Evolutionary conservation across 2,888 invertebrate genomes (phyloP), one percentile per base, ranked within the genome.

Genomic region (Spisula subtruncata): DNA sequence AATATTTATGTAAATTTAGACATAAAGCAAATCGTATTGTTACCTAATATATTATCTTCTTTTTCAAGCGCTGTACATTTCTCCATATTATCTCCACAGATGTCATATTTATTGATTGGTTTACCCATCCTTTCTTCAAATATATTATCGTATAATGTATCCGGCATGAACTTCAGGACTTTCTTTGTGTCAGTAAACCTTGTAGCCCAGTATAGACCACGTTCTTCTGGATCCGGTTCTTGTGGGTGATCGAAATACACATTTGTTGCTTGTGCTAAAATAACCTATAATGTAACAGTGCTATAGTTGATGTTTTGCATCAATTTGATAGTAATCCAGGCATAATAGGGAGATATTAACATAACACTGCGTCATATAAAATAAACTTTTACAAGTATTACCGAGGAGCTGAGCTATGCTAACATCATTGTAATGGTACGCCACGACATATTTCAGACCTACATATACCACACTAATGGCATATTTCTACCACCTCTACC

Each of bases 201-300:
- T 0, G 96, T 92, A 0, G 96, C 96, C 96, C 96, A 96, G 89
- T 95, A 95, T 35, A 96, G 88, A 4, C 96, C 96, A 35, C 96
- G 92, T 88, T 96, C 96, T 84, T 94, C 93, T 0, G 96, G 96
- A 86, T 96, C 95, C 0, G 95, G 95, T 84, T 96, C 96, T 81
- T 96, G 94, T 12, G 96, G 96, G 56, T 96, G 96, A 89, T 96
- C 96, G 85, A 96, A 94, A 86, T 96, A 96, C 8, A 95, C 87
- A 79, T 95, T 94, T 41, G 95, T 96, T 0, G 94, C 96, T 81
- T 94, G 95, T 0, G 96, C 93, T 94, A 96, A 91, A 0, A 96
- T 93, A 10, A 96, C 95, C 96, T 96, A 80, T 20, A 0, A 80
- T 25, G 51, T 51, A 51, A 12, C 5, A 51, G 16, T 51, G 5